phyloP scores from a whole-genome alignment of 2,888 invertebrate genomes.

The Oasisia sp. region DNA sequence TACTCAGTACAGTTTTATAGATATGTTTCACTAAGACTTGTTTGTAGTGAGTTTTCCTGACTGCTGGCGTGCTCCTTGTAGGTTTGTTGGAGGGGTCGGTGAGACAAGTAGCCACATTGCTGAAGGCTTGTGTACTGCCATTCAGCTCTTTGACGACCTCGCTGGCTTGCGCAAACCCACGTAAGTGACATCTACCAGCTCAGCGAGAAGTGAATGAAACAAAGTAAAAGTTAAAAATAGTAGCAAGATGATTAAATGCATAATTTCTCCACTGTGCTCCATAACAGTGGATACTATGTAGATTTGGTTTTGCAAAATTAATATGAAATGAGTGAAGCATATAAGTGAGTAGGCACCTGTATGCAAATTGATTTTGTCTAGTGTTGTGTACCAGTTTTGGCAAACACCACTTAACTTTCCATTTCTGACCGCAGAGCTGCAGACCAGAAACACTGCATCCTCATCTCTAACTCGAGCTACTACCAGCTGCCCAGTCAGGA shows the following conservation, averaged over 20 bases:
- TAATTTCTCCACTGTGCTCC: not conserved
- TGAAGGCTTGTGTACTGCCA: slow-evolving; percentile 87
- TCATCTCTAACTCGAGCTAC: slow-evolving; percentile 91
- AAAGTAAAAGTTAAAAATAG: too few relatives aligned
- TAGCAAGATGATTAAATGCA: too few relatives aligned
- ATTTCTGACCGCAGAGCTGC: slow-evolving; percentile 59
- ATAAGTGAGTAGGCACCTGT: not conserved
- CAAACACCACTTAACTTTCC: not conserved
- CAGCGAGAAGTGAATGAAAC: not conserved
- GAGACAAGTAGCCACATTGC: slow-evolving; percentile 89
- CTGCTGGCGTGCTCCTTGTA: slow-evolving; percentile 59
- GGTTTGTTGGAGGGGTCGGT: slow-evolving; percentile 87
- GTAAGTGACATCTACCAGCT: slow-evolving; percentile 39
- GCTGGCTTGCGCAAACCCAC: slow-evolving; percentile 57
- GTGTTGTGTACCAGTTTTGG: not conserved
- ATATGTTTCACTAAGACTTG: not conserved
- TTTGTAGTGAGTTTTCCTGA: not conserved
- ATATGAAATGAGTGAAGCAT: not conserved
- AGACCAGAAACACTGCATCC: slow-evolving; percentile 79
- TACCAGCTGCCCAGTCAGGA: slow-evolving; percentile 81
- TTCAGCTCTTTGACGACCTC: slow-evolving; percentile 90
- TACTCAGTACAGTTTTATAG: not conserved
- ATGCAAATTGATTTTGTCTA: too few relatives aligned
- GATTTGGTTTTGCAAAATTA: not conserved
- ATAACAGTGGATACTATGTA: not conserved